Percentiles rank a stretch among this genome's conserved stretches.
Evolutionary conservation across 2,797 vertebrate species (phyloP).

Genomic region (Loris lydekkerianus): DNA sequence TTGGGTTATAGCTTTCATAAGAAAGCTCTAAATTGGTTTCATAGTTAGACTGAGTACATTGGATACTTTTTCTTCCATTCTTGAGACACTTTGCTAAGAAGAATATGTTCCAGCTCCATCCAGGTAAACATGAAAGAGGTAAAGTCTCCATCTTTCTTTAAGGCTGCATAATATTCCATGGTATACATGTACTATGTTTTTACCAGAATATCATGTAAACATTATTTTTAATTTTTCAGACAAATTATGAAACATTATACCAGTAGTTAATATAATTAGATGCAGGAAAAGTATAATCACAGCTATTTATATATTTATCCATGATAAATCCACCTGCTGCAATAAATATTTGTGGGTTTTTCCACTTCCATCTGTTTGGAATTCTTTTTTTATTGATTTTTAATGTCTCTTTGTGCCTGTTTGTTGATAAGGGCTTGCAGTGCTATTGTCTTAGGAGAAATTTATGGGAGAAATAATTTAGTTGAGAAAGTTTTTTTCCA

Average conservation of each 20-base stretch:
- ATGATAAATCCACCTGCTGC: not conserved
- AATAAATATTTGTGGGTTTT: not conserved
- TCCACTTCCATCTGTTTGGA: not conserved
- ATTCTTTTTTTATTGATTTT: not conserved
- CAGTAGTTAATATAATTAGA: not conserved
- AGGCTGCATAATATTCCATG: no score
- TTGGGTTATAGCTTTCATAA: no score
- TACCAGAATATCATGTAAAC: not conserved
- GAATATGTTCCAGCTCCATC: no score
- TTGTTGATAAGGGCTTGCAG: not conserved
- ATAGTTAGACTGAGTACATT: no score
- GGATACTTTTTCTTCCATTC: no score
- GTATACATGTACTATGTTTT: no score
- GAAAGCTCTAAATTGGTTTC: no score
- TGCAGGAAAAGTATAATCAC: not conserved
- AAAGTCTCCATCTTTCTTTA: no score
- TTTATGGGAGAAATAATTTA: slow-evolving; percentile 14
- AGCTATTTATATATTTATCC: not conserved
- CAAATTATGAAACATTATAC: not conserved
- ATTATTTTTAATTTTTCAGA: not conserved
- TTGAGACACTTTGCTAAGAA: no score
- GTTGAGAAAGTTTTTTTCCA: not conserved
- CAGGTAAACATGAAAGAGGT: no score
- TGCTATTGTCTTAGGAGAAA: not conserved
- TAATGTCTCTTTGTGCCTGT: not conserved